These are phyloP conservation scores for Gallinago media DNA, from an alignment of 2,113 vertebrate genomes.

Conservation along the genomic window DNA sequence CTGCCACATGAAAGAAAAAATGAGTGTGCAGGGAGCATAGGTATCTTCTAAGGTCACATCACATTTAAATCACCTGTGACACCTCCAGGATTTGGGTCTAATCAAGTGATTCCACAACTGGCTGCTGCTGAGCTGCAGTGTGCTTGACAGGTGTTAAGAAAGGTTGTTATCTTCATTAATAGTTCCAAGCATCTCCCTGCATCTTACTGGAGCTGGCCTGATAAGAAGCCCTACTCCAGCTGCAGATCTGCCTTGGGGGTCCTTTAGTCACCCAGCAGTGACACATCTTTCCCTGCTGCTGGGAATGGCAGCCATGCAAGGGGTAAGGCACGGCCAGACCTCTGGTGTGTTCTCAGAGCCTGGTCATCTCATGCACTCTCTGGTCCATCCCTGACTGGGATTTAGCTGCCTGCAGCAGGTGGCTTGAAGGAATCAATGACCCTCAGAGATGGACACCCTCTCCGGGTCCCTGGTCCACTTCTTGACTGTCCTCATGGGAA, in stretches of 20 bases:
- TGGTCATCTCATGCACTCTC: background rate
- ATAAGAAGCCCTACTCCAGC: background rate
- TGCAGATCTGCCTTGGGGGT: background rate
- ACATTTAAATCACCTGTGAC: accelerated
- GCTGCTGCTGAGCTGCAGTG: background rate
- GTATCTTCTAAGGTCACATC: background rate
- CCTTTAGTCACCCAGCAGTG: background rate
- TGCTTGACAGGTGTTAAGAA: background rate
- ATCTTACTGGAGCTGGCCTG: background rate
- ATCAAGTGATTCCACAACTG: background rate
- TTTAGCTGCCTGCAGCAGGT: background rate
- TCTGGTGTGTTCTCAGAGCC: background rate
- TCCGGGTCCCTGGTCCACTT: background rate
- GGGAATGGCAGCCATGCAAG: background rate
- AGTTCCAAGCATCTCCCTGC: background rate
- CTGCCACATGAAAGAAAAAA: background rate
- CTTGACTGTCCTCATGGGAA: background rate
- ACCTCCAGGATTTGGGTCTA: background rate
- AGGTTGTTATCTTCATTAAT: background rate
- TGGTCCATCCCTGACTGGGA: background rate
- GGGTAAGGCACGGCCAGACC: background rate
- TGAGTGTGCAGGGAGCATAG: background rate
- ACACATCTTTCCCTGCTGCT: background rate
- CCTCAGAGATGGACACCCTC: background rate
- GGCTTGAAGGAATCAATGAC: background rate